Conservation (phyloP, 2,797 vertebrate genomes). For the Tragopan temminckii region DNA sequence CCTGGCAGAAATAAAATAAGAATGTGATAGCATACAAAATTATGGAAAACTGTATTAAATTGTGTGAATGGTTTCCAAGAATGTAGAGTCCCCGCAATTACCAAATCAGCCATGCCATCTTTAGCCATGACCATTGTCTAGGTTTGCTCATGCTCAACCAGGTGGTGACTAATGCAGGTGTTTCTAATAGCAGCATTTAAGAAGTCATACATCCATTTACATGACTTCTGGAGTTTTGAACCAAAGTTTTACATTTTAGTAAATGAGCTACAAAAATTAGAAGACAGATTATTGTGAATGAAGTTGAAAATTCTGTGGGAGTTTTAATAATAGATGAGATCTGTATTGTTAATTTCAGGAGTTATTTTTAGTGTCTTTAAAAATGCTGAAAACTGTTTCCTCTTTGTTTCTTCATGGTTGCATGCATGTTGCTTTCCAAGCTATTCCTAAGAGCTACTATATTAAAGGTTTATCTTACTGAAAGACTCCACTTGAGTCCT, state of each 20-base stretch:
- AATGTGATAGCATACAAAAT: background rate
- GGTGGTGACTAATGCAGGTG: background rate
- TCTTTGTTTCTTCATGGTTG: background rate
- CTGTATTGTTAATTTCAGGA: background rate
- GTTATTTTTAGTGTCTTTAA: background rate
- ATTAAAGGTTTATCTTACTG: background rate
- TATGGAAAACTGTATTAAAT: background rate
- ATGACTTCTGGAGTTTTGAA: background rate
- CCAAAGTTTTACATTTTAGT: background rate
- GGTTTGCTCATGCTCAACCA: background rate
- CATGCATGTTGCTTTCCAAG: background rate
- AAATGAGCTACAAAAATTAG: background rate
- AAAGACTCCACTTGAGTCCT: background rate
- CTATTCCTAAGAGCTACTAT: background rate
- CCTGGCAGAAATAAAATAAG: background rate
- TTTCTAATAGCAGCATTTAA: background rate
- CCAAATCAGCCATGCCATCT: slow-evolving; percentile 2
- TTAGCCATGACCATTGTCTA: background rate
- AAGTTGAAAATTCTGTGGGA: background rate
- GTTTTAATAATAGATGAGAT: background rate
- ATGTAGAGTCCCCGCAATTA: background rate
- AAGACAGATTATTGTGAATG: background rate
- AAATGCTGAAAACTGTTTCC: background rate
- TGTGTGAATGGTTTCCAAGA: background rate
- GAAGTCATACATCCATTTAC: background rate